These are phyloP conservation scores for Limnephilus marmoratus DNA, from an alignment of 2,888 invertebrate species.

Conservation along the genomic window DNA sequence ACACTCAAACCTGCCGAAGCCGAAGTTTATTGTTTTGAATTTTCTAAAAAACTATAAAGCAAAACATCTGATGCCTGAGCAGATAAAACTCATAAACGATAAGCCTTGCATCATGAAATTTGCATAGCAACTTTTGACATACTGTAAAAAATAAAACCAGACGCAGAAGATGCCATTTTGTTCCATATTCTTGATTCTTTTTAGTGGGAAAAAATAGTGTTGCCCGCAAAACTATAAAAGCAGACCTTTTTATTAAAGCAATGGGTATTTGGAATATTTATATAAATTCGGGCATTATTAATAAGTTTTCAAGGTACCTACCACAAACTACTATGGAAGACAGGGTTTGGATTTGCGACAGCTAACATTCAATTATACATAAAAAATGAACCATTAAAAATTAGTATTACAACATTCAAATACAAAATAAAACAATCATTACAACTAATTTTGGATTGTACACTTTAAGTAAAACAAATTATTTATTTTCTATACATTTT, in stretches of 20 bases:
- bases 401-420: constrained; percentile 21
- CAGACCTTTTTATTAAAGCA: neutral
- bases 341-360: constrained; percentile 35
- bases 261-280: neutral
- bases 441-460: neutral
- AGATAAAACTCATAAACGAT: neutral
- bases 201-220: neutral
- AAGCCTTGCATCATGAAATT: neutral
- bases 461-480: neutral
- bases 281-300: neutral
- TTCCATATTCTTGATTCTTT: neutral
- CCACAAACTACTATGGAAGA: constrained; percentile 44
- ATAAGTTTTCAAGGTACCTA: neutral
- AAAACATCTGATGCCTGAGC: neutral
- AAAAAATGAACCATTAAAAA: constrained; percentile 21
- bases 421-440: constrained; percentile 20
- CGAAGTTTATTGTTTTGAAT: neutral
- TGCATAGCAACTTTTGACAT: neutral
- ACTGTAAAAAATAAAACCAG: neutral
- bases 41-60: neutral
- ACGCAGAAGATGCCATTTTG: neutral
- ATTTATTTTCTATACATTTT: neutral
- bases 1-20: too few relatives aligned
- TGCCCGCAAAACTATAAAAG: too few relatives aligned
- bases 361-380: constrained; percentile 41